Evolutionary conservation across 1,140 invertebrate genomes (phyloP).

Genomic region (Leptinotarsa texana): DNA sequence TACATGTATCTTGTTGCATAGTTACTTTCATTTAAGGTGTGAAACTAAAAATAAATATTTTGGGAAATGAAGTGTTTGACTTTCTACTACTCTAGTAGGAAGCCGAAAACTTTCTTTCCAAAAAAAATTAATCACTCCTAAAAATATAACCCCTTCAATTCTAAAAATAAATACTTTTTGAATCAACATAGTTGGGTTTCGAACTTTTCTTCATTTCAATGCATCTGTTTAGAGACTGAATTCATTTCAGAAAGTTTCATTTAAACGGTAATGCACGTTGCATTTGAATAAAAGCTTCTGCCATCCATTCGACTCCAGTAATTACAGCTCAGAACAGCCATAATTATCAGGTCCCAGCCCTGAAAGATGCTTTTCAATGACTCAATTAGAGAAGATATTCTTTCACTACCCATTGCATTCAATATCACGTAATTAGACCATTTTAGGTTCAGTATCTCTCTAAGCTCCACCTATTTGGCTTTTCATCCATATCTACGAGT

Average conservation of each 20-base stretch:
- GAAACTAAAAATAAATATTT: too few species aligned
- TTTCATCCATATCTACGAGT: too few species aligned
- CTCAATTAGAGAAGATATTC: not conserved
- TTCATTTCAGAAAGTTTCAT: not conserved
- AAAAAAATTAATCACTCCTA: too few species aligned
- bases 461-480: not conserved
- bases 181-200: too few species aligned
- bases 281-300: not conserved
- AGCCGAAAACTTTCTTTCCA: too few species aligned
- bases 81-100: too few species aligned
- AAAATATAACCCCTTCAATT: too few species aligned
- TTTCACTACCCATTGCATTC: not conserved
- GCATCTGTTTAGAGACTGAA: not conserved
- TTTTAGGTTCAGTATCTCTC: not conserved
- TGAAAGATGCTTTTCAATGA: not conserved
- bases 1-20: too few species aligned
- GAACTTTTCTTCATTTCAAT: not conserved
- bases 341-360: not conserved
- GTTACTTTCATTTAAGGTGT: too few species aligned
- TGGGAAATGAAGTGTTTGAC: too few species aligned
- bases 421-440: not conserved
- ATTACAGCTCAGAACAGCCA: slow-evolving; percentile 7
- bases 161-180: too few species aligned
- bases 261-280: not conserved
- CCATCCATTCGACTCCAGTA: not conserved